These are phyloP conservation scores for Eudemis profundana DNA, from an alignment of 2,888 invertebrate genomes.

Conservation along the genomic window DNA sequence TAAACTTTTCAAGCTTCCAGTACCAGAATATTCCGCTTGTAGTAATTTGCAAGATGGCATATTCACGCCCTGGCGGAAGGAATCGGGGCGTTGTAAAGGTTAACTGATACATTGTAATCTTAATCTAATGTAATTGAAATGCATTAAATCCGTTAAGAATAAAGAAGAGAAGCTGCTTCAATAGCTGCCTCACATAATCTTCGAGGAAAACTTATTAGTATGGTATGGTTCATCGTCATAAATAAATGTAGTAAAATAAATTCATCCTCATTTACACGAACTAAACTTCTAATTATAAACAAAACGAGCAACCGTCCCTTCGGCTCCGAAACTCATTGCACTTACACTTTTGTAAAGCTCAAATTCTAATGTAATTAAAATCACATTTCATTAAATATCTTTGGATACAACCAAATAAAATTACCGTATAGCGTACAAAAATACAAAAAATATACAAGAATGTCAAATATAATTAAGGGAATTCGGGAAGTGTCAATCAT, in stretches of 20 bases:
- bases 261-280: slow-evolving; percentile 49
- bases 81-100: background rate
- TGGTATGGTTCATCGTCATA: slow-evolving; percentile 43
- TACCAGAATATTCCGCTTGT: background rate
- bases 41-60: background rate
- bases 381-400: slow-evolving; percentile 84
- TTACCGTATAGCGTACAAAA: slow-evolving; percentile 79
- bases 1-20: background rate
- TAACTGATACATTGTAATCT: background rate
- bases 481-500: slow-evolving; percentile 51
- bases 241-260: slow-evolving; percentile 49
- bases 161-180: background rate
- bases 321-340: slow-evolving; percentile 70
- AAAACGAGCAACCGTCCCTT: slow-evolving; percentile 63
- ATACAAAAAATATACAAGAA: slow-evolving; percentile 82
- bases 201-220: slow-evolving; percentile 33
- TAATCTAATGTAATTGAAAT: slow-evolving; percentile 22
- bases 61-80: background rate
- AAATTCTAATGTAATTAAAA: slow-evolving; percentile 76
- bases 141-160: slow-evolving; percentile 17
- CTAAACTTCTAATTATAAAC: slow-evolving; percentile 56
- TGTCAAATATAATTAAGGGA: slow-evolving; percentile 62
- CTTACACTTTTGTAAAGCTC: slow-evolving; percentile 81
- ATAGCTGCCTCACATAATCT: slow-evolving; percentile 29
- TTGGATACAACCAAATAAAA: slow-evolving; percentile 83